Percentiles rank a stretch among this genome's conserved stretches.
Conservation (phyloP, 2,113 vertebrate genomes). For the Cygnus buccinator region DNA sequence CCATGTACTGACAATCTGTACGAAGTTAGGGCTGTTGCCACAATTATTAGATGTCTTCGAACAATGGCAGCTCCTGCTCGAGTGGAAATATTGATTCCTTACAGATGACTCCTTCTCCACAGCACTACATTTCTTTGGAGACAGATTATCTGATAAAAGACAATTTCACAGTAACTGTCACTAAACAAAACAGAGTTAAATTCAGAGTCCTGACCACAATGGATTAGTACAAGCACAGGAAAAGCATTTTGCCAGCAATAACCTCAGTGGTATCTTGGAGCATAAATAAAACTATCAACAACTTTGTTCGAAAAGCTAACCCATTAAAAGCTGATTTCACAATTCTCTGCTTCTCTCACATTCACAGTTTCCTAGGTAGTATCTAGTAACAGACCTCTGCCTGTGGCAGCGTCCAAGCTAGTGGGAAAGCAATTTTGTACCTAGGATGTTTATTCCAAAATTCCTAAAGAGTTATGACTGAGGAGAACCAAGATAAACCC, state of each 20-base stretch:
- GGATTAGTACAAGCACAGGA: background rate
- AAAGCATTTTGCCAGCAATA: conserved; percentile 13
- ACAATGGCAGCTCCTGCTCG: background rate
- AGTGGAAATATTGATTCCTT: conserved; percentile 29
- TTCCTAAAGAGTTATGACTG: background rate
- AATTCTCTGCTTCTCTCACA: background rate
- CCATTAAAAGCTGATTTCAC: background rate
- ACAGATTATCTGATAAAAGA: background rate
- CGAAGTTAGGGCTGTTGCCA: background rate
- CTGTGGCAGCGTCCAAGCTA: background rate
- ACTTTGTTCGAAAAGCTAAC: background rate
- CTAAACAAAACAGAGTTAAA: conserved; percentile 22
- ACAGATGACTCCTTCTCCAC: background rate
- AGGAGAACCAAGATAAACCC: background rate
- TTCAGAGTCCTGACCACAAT: background rate
- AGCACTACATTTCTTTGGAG: background rate
- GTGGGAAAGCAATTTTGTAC: background rate
- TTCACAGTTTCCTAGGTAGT: background rate
- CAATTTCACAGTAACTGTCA: conserved; percentile 5
- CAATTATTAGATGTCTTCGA: background rate
- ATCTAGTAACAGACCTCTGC: background rate
- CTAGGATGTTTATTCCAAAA: background rate
- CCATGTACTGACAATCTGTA: background rate
- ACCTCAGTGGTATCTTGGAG: background rate
- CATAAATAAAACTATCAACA: background rate